These are phyloP conservation scores for Brachionus asplanchnoidis DNA, from an alignment of 1,140 invertebrate genomes.

Conservation along the genomic window DNA sequence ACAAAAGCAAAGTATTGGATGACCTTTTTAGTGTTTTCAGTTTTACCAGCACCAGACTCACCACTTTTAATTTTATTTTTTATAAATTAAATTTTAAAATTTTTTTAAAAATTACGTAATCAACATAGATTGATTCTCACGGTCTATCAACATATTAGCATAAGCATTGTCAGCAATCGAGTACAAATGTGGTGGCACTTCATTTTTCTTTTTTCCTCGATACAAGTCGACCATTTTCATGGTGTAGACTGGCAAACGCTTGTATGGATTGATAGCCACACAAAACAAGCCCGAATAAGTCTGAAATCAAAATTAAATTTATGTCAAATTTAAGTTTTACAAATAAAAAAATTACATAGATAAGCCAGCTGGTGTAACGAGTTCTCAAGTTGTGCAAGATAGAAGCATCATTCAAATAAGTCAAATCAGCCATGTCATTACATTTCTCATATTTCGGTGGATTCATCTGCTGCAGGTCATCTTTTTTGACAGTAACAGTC, in stretches of 20 bases:
- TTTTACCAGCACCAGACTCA: slow-evolving; percentile 65
- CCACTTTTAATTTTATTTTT: slow-evolving; percentile 51
- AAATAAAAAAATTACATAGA: slow-evolving; percentile 76
- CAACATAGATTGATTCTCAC: slow-evolving; percentile 48
- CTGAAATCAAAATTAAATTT: slow-evolving; percentile 60
- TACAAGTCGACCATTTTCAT: slow-evolving; percentile 89
- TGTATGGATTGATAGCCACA: slow-evolving; percentile 99
- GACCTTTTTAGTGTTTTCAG: slow-evolving; percentile 68
- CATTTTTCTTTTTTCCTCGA: slow-evolving; percentile 96
- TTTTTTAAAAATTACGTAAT: slow-evolving; percentile 61
- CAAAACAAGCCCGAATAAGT: slow-evolving; percentile 99
- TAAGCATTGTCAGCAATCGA: slow-evolving; percentile 99
- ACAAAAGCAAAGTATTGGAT: slow-evolving; percentile 66
- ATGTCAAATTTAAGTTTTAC: neutral
- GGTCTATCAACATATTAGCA: slow-evolving; percentile 83
- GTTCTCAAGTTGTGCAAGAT: slow-evolving; percentile 97
- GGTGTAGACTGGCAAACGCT: slow-evolving; percentile 98
- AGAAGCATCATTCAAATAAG: slow-evolving; percentile 98
- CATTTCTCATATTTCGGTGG: slow-evolving; percentile 98
- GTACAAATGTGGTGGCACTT: slow-evolving; percentile 99
- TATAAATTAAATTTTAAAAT: neutral
- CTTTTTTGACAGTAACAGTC: slow-evolving; percentile 82
- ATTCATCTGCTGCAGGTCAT: slow-evolving; percentile 93
- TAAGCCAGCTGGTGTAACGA: slow-evolving; percentile 92
- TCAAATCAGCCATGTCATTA: slow-evolving; percentile 99